Conservation (phyloP, 2,888 invertebrate species). For the Agrenia bidenticulata region DNA sequence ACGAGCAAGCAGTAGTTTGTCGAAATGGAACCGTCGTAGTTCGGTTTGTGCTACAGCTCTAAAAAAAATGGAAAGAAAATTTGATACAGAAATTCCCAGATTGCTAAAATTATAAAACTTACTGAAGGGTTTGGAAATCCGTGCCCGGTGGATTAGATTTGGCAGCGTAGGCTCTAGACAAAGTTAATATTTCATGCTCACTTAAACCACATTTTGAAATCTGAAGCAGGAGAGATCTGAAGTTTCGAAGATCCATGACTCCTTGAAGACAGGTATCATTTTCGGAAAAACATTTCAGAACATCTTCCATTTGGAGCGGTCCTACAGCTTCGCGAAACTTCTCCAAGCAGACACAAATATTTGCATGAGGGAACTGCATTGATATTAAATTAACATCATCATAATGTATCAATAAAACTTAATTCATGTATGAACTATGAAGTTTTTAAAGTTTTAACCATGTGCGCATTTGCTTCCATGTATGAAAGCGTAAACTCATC, state of each 20-base stretch:
- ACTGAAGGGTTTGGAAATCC: slow-evolving; percentile 50
- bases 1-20: slow-evolving; percentile 41
- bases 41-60: slow-evolving; percentile 72
- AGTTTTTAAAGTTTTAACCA: slow-evolving; percentile 60
- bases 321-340: slow-evolving; percentile 71
- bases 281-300: slow-evolving; percentile 65
- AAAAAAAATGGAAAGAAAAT: not conserved
- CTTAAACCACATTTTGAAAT: slow-evolving; percentile 58
- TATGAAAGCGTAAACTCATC: slow-evolving; percentile 85
- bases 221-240: slow-evolving; percentile 41
- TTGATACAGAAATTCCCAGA: not conserved
- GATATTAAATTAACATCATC: not conserved
- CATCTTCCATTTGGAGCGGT: slow-evolving; percentile 73
- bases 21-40: slow-evolving; percentile 62
- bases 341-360: slow-evolving; percentile 70
- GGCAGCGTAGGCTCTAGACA: slow-evolving; percentile 71
- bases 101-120: slow-evolving; percentile 9
- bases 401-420: not conserved
- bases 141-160: slow-evolving; percentile 55
- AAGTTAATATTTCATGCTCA: slow-evolving; percentile 77
- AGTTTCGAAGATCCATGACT: slow-evolving; percentile 43
- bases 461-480: slow-evolving; percentile 75
- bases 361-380: slow-evolving; percentile 69
- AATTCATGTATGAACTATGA: not conserved
- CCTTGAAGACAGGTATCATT: slow-evolving; percentile 47